Percentiles rank a stretch among this genome's conserved stretches.
phyloP scores from a whole-genome alignment of 2,113 vertebrate species.

The Varanus komodoensis region DNA sequence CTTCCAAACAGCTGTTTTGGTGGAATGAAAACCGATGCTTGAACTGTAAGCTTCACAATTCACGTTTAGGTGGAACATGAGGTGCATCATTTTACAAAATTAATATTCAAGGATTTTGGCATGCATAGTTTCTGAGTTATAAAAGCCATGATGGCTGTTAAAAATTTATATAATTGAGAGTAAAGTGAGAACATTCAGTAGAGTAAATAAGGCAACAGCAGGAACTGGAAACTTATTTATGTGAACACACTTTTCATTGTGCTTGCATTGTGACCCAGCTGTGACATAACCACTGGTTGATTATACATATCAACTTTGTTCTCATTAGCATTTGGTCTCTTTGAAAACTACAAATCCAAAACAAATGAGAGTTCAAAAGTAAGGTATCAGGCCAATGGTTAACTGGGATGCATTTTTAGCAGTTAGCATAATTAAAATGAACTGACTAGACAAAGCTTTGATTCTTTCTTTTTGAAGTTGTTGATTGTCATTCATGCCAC shows the following conservation, averaged over 20 bases:
- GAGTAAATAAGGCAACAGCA: not conserved
- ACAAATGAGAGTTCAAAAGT: conserved; percentile 13
- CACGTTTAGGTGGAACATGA: not conserved
- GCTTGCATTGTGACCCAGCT: not conserved
- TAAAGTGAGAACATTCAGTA: not conserved
- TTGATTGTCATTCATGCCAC: not conserved
- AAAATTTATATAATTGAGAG: not conserved
- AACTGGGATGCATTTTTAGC: not conserved
- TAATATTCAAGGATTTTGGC: not conserved
- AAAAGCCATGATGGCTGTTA: not conserved
- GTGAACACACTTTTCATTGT: no score
- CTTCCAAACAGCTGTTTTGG: not conserved
- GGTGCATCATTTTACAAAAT: not conserved
- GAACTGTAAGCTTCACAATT: not conserved
- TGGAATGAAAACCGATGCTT: no score
- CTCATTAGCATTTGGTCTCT: not conserved
- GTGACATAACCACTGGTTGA: not conserved
- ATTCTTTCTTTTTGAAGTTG: conserved; percentile 12
- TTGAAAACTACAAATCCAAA: not conserved
- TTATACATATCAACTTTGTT: not conserved
- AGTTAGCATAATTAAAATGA: conserved; percentile 24
- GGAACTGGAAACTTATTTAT: not conserved
- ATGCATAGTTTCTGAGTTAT: not conserved
- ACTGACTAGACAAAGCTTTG: not conserved
- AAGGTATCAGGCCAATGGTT: not conserved